A percentile compares a stretch with the other conserved stretches of the same genome.
These are phyloP conservation scores for Pipistrellus pygmaeus DNA, from an alignment of 2,797 vertebrate species.

Conservation along the genomic window DNA sequence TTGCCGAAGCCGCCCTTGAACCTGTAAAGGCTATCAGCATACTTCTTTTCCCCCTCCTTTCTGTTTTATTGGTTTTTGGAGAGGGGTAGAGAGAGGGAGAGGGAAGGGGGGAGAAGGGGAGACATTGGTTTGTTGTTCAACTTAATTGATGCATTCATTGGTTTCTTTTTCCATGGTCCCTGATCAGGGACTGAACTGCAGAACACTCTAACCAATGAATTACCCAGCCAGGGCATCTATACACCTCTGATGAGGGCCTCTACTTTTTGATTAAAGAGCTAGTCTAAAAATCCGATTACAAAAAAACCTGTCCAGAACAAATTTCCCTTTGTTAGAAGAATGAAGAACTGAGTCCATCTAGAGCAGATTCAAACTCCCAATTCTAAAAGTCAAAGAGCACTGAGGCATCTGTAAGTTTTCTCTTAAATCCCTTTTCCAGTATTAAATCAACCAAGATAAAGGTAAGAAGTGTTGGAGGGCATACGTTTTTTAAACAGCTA, in stretches of 20 bases:
- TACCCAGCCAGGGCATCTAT: neutral
- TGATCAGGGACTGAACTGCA: neutral
- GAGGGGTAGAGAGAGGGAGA: too few species aligned
- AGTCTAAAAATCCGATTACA: neutral
- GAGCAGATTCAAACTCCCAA: neutral
- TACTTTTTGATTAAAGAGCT: neutral
- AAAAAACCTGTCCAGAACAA: neutral
- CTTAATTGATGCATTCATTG: neutral
- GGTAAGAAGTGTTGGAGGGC: neutral
- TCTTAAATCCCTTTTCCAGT: conserved; percentile 18
- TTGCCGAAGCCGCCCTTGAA: neutral
- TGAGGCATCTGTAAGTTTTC: neutral
- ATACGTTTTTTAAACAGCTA: neutral
- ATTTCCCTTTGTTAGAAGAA: conserved; percentile 25
- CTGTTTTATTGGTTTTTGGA: neutral
- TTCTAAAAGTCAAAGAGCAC: neutral
- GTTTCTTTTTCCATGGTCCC: neutral
- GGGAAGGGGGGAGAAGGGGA: accelerated
- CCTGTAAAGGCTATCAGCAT: neutral
- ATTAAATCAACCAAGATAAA: conserved; percentile 13
- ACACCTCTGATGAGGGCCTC: neutral
- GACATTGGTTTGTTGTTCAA: neutral
- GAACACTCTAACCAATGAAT: neutral
- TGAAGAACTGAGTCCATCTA: conserved; percentile 23
- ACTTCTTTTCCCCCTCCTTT: neutral